Evolutionary conservation across 2,113 vertebrate genomes (phyloP).

Genomic region (Glaucidium brasilianum): DNA sequence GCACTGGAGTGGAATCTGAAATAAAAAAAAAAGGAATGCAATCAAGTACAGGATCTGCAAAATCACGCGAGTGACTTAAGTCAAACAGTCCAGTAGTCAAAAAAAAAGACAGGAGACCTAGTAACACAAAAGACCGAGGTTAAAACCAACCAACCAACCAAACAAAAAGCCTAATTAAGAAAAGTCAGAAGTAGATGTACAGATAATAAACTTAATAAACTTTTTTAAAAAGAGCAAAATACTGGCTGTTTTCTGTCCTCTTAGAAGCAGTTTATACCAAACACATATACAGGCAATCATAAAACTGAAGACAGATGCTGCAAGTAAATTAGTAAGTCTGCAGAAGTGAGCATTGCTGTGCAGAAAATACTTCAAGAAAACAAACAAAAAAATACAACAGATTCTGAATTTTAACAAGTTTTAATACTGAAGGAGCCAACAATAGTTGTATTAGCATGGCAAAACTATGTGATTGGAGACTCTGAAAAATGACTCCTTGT

Average conservation of each 20-base stretch:
- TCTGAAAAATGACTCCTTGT: neutral
- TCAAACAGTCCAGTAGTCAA: neutral
- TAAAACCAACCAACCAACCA: too few relatives aligned
- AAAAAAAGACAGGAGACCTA: neutral
- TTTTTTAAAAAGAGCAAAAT: neutral
- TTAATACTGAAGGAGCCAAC: neutral
- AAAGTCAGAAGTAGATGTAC: neutral
- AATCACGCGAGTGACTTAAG: neutral
- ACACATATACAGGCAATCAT: neutral
- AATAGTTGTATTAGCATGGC: neutral
- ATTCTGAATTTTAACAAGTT: neutral
- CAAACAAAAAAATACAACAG: neutral
- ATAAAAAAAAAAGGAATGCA: neutral
- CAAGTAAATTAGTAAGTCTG: neutral
- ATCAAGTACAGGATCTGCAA: neutral
- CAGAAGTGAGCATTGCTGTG: neutral
- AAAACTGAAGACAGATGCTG: neutral
- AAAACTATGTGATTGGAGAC: neutral
- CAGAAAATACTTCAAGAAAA: neutral
- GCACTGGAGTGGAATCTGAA: neutral
- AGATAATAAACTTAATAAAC: neutral
- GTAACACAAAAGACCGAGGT: neutral
- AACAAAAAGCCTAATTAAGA: neutral
- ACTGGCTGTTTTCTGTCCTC: neutral
- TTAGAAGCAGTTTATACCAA: neutral